Evolutionary conservation across 2,888 invertebrate genomes (phyloP), one percentile per base, ranked within the genome.

Genomic region (Drosophila seclusa): DNA sequence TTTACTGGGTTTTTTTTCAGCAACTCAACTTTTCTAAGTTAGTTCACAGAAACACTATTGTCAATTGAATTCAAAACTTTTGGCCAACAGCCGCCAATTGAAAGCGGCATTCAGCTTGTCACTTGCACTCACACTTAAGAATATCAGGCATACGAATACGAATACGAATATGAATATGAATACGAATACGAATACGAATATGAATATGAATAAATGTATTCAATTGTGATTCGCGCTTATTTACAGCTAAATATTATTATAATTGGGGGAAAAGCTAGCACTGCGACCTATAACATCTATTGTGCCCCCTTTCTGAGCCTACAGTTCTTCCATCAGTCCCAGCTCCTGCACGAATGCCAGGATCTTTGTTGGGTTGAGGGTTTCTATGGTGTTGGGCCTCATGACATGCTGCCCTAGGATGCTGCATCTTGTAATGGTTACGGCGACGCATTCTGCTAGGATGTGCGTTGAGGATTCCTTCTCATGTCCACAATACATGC

Each of bases 61-160:
- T n/a, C 27, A 40, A 49, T 52, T 50, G 38, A 57, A 64, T 54
- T 65, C 49, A 57, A 71, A 76, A 71, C 48, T 80, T 80, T 54
- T 57, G 42, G 34, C 40, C 65, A 63, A 55, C 75, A 58, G 57
- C 52, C 63, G 57, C 53, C 82, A 83, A 88, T 87, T 87, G 80
- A 85, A 85, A 70, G 31, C 31, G 50, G 38, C 36, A 53, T 70
- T 49, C 18, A 69, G 58, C 66, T 72, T 70, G 52, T 60, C 70
- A 74, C 68, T 82, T 75, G 68, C 80, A 82, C 76, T 83, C 86
- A 86, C 89, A 69, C 60, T 76, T 70, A 18, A 36, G 7, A 8
- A 21, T 48, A 57, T 27, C 16, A 31, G 32, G n/a, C 40, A 38
- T 36, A 36, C 38, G 34, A 24, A 32, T n/a, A 4, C n/a, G 13